Conservation (phyloP, 2,113 vertebrate species). For the Thomomys bottae region DNA sequence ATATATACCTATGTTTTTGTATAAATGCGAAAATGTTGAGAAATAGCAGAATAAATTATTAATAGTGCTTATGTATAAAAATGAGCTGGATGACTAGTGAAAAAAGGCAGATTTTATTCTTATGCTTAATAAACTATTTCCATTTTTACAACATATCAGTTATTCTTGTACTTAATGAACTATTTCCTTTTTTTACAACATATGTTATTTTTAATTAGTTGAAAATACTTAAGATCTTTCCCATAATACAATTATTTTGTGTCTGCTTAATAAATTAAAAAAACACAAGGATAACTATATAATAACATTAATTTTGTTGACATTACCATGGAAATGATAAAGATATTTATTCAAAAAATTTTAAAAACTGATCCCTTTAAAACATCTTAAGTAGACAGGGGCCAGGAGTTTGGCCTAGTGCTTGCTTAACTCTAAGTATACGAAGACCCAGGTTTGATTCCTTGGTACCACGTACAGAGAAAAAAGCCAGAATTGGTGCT, state of each 20-base stretch:
- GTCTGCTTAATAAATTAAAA: not conserved
- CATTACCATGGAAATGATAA: not conserved
- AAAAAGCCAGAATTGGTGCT: no score
- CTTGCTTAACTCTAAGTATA: no score
- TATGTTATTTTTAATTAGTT: no score
- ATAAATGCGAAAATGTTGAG: not conserved
- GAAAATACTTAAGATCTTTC: not conserved
- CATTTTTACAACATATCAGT: not conserved
- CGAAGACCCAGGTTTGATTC: no score
- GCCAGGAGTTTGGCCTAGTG: no score
- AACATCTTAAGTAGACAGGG: not conserved
- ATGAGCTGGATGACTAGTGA: not conserved
- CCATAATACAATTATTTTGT: not conserved
- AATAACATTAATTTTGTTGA: conserved; percentile 13
- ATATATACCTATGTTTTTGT: not conserved
- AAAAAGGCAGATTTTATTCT: not conserved
- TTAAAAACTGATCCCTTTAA: not conserved
- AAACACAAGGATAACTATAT: not conserved
- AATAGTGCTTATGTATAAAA: not conserved
- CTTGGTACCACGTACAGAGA: no score
- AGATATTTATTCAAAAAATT: not conserved
- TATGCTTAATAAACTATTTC: conserved; percentile 12
- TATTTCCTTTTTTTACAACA: conserved; percentile 12
- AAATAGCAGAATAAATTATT: not conserved
- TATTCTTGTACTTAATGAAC: not conserved